Percentiles rank a stretch among this genome's conserved stretches.
Conservation (phyloP, 2,888 invertebrate genomes). For the Troilus luridus region DNA sequence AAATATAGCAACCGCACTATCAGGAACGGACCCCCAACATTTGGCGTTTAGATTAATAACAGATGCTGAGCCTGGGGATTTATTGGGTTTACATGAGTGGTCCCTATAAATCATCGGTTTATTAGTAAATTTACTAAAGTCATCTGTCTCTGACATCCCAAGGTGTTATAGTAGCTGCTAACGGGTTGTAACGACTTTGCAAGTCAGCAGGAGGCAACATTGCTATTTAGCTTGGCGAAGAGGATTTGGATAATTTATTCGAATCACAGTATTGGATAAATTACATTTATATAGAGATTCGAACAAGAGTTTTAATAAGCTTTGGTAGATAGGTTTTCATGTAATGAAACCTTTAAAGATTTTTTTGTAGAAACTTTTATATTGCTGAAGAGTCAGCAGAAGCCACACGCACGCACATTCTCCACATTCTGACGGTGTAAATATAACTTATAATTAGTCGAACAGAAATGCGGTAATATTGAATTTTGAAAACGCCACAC, state of each 20-base stretch:
- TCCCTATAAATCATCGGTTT: conserved; percentile 26
- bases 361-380: too few relatives aligned
- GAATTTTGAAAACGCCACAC: too few relatives aligned
- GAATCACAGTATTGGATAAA: too few relatives aligned
- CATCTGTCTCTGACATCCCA: conserved; percentile 3
- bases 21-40: conserved; percentile 24
- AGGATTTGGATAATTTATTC: neutral
- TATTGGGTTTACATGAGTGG: conserved; percentile 33
- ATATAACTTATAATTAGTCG: too few relatives aligned
- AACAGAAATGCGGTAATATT: too few relatives aligned
- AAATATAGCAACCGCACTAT: conserved; percentile 25
- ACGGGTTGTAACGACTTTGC: neutral
- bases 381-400: too few relatives aligned
- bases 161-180: conserved; percentile 18
- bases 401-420: too few relatives aligned
- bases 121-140: conserved; percentile 36
- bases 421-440: too few relatives aligned
- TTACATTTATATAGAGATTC: too few relatives aligned
- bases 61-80: conserved; percentile 28
- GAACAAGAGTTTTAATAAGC: too few relatives aligned
- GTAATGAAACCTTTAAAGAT: too few relatives aligned
- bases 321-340: too few relatives aligned
- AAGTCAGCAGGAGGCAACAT: neutral
- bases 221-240: neutral
- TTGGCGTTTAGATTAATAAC: conserved; percentile 39